Evolutionary conservation across 2,113 vertebrate genomes (phyloP).

Genomic region (Marmota monax): DNA sequence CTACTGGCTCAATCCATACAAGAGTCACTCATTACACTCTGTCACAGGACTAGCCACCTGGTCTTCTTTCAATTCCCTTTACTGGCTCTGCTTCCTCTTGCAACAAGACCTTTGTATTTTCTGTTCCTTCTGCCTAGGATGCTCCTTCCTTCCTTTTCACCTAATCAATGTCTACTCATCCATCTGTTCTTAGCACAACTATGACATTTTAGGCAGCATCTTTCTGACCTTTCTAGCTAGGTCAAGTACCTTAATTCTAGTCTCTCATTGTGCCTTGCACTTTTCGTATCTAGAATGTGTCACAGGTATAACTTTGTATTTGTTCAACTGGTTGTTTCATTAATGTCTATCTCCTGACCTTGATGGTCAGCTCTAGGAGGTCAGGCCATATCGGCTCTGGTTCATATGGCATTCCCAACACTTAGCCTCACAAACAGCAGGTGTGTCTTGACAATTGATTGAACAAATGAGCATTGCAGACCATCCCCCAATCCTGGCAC

Average conservation of each 20-base stretch:
- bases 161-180: not conserved
- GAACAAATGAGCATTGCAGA: not conserved
- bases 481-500: no score
- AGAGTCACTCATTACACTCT: not conserved
- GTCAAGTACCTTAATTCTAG: not conserved
- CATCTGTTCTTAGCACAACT: not conserved
- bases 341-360: not conserved
- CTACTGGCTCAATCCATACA: not conserved
- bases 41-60: constrained; percentile 69
- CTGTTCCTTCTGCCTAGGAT: constrained; percentile 74
- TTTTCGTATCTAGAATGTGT: not conserved
- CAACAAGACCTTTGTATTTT: constrained; percentile 53
- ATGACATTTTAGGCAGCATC: not conserved
- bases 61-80: constrained; percentile 79
- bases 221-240: not conserved
- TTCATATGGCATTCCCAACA: not conserved
- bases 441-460: not conserved
- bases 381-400: not conserved
- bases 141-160: constrained; percentile 46
- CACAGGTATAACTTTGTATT: not conserved
- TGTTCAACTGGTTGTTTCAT: not conserved
- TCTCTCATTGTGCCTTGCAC: not conserved
- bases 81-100: constrained; percentile 65
- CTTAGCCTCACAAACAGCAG: not conserved
- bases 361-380: not conserved